phyloP scores from a whole-genome alignment of 2,888 invertebrate species.

The Slavum lentiscoides region DNA sequence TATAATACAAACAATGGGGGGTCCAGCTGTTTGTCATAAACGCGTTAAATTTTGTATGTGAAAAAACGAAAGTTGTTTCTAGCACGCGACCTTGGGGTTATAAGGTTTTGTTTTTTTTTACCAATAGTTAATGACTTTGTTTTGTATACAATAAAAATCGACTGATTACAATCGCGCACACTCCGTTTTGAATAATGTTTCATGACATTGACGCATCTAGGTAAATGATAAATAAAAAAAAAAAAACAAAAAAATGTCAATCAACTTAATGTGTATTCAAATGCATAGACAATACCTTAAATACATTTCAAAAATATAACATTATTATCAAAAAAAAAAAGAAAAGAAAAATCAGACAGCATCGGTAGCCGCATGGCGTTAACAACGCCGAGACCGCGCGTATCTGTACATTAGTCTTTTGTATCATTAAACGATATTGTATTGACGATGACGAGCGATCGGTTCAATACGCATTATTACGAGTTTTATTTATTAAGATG shows the following conservation, averaged over 20 bases:
- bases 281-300: slow-evolving; percentile 16
- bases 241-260: neutral
- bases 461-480: neutral
- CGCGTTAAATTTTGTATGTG: neutral
- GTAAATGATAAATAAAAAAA: slow-evolving; percentile 21
- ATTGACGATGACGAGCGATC: slow-evolving; percentile 1
- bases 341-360: neutral
- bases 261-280: slow-evolving; percentile 37
- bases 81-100: slow-evolving; percentile 14
- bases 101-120: neutral
- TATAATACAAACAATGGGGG: too few relatives aligned
- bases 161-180: neutral
- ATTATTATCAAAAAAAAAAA: slow-evolving; percentile 27
- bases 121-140: neutral
- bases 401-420: slow-evolving; percentile 20
- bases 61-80: slow-evolving; percentile 32
- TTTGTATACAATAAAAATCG: neutral
- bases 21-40: too few relatives aligned
- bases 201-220: too few relatives aligned
- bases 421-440: slow-evolving; percentile 2
- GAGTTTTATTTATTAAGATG: neutral
- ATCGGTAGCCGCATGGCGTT: too few relatives aligned
- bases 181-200: too few relatives aligned
- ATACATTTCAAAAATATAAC: slow-evolving; percentile 40
- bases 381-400: neutral